A percentile compares a stretch with the other conserved stretches of the same genome.
These are phyloP conservation scores for Epicauta chinensis DNA, from an alignment of 1,140 invertebrate genomes.

Conservation along the genomic window DNA sequence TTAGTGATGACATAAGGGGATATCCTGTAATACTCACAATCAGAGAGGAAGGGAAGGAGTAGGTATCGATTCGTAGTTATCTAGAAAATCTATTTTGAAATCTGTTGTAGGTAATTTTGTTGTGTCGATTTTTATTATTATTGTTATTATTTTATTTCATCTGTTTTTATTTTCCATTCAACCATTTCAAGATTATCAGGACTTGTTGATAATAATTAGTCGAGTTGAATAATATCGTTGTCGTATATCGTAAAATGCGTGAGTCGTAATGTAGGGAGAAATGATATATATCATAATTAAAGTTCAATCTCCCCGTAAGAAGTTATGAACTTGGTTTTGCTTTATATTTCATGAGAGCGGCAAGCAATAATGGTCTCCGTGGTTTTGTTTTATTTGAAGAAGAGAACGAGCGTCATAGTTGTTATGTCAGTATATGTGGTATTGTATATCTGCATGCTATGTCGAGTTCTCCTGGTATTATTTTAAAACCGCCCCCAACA, in stretches of 20 bases:
- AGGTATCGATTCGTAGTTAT: no score
- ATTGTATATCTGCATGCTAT: conserved; percentile 5
- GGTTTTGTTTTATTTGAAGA: conserved; percentile 12
- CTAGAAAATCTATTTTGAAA: no score
- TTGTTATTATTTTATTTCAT: no score
- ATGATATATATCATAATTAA: conserved; percentile 18
- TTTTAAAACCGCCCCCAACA: conserved; percentile 1
- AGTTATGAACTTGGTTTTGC: conserved; percentile 18
- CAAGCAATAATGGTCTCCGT: conserved; percentile 11
- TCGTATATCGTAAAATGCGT: conserved; percentile 16
- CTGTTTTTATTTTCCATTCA: no score
- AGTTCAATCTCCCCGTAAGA: conserved; percentile 17
- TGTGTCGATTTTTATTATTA: no score
- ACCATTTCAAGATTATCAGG: not conserved
- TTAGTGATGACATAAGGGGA: conserved; percentile 13
- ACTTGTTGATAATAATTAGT: conserved; percentile 15
- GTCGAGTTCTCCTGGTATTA: conserved; percentile 9
- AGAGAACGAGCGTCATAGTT: conserved; percentile 11
- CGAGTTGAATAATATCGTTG: conserved; percentile 12
- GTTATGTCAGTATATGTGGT: conserved; percentile 16
- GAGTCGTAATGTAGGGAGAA: conserved; percentile 16
- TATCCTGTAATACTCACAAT: conserved; percentile 1
- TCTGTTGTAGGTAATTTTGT: no score
- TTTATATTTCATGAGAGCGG: conserved; percentile 17
- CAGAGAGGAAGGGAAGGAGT: no score